phyloP scores from a whole-genome alignment of 2,797 vertebrate species.

The Arrhamphus sclerolepis region DNA sequence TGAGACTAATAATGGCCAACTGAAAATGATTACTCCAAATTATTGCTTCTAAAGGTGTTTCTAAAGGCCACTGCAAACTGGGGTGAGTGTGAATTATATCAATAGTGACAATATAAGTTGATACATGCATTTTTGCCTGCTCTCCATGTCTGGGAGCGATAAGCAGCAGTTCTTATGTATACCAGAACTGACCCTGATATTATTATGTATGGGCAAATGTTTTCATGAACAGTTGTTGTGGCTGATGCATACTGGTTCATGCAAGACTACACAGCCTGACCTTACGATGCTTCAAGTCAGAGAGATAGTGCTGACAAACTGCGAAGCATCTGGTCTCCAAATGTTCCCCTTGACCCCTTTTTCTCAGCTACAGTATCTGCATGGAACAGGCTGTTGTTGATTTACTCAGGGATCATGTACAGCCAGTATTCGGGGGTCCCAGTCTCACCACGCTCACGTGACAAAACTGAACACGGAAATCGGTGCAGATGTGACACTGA shows the following conservation, averaged over 20 bases:
- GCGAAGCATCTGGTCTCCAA: conserved; percentile 84
- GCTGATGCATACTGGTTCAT: conserved; percentile 65
- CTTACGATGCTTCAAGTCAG: conserved; percentile 60
- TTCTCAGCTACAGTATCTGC: conserved; percentile 65
- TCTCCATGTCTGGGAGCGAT: conserved; percentile 17
- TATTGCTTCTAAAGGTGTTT: no score
- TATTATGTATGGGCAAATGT: conserved; percentile 65
- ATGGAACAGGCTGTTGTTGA: conserved; percentile 72
- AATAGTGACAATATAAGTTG: no score
- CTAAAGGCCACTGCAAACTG: no score
- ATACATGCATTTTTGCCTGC: neutral
- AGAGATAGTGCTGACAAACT: conserved; percentile 73
- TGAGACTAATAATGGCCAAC: no score
- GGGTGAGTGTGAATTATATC: no score
- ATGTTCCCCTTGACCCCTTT: conserved; percentile 75
- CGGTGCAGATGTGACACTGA: conserved; percentile 66
- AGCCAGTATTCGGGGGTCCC: conserved; percentile 57
- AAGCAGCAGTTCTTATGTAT: conserved; percentile 45
- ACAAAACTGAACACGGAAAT: conserved; percentile 82
- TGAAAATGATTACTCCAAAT: no score
- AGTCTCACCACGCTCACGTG: conserved; percentile 71
- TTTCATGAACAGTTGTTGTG: conserved; percentile 67
- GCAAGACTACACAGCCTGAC: conserved; percentile 67
- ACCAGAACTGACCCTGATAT: conserved; percentile 61
- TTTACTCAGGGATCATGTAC: conserved; percentile 72